Evolutionary conservation across 30 jellyfish, hydroid and myxozoan genomes (phyloP).

Genomic region (Mastigias papua): DNA sequence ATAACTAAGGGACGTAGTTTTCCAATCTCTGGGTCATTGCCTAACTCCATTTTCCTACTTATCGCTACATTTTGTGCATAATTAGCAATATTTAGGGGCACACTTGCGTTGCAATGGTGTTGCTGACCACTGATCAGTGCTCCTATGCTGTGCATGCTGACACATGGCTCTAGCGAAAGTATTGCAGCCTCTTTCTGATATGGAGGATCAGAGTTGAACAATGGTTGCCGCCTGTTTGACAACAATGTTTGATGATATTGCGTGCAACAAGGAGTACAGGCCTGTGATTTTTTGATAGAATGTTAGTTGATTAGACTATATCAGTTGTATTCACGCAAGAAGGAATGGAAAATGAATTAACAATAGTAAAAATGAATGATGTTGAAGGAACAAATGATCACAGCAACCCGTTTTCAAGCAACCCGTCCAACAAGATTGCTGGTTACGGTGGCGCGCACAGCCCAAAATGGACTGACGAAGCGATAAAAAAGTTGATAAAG

Average conservation of each 20-base stretch:
- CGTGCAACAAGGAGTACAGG: not conserved
- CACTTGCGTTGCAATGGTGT: too few species aligned
- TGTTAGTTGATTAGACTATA: not conserved
- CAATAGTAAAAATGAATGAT: not conserved
- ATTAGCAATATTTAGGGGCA: too few species aligned
- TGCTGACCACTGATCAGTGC: too few species aligned
- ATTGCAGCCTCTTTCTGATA: not conserved
- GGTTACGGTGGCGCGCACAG: conserved; percentile 20
- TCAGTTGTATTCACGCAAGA: not conserved
- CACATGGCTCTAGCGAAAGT: too few species aligned
- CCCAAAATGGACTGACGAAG: conserved; percentile 82
- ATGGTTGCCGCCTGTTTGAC: conserved; percentile 40
- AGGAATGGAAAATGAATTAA: not conserved
- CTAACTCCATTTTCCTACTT: too few species aligned
- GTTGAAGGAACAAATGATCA: not conserved
- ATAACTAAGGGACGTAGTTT: too few species aligned
- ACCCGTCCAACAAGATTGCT: conserved; percentile 1
- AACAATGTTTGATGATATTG: conserved; percentile 23
- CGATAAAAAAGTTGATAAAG: conserved; percentile 46
- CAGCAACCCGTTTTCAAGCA: not conserved
- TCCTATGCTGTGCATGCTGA: too few species aligned
- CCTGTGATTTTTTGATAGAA: not conserved
- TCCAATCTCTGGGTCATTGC: too few species aligned
- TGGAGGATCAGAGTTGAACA: conserved; percentile 17
- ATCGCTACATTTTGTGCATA: too few species aligned